Base-by-base conservation (phyloP, 2,797 vertebrate genomes). In the Dryobates pubescens region DNA sequence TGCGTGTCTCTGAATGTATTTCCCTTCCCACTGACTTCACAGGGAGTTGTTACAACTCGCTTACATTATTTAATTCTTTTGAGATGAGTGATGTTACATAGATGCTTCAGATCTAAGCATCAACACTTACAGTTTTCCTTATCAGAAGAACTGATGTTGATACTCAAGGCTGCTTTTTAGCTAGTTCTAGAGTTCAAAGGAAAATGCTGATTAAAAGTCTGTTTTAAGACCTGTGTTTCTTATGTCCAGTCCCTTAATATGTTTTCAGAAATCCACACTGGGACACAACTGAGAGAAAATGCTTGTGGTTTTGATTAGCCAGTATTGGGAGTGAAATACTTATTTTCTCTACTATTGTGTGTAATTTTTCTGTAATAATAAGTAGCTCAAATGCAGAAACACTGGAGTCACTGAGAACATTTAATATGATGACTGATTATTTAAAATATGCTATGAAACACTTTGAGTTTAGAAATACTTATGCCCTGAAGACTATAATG, bases 401-500 rank as follows among this genome's bases (percentile, higher is more conserved):
- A 96, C 87, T 93, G 83, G 86, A 97, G 92, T 90, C 78, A 94
- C 72, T 89, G 75, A 92, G 86, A 97, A 94, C 94, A 93, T 95
- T 94, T 94, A 82, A 93, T 93, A 93, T 58, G 91, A 96, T 98
- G 98, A 98, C 96, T 92, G 97, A 97, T 97, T 96, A 95, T 88
- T 95, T 92, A 89, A 97, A 98, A 94, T 97, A 97, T 96, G 96
- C 95, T 91, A 94, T 89, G 92, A 97, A 97, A 97, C 96, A 97
- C 97, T 98, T 97, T 67, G 94, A 80, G 92, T 97, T 97, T 97
- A 97, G 96, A 95, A 97, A 97, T 91, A 87, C 73, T 77, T 92
- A 95, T 96, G 95, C 98, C 97, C 98, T 93, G 92, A 97, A 98
- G 97, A 95, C 98, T 97, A 95, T 96, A 92, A 88, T 96, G 97